Base-by-base conservation (phyloP, 2,113 vertebrate genomes). In the Alosa alosa region DNA sequence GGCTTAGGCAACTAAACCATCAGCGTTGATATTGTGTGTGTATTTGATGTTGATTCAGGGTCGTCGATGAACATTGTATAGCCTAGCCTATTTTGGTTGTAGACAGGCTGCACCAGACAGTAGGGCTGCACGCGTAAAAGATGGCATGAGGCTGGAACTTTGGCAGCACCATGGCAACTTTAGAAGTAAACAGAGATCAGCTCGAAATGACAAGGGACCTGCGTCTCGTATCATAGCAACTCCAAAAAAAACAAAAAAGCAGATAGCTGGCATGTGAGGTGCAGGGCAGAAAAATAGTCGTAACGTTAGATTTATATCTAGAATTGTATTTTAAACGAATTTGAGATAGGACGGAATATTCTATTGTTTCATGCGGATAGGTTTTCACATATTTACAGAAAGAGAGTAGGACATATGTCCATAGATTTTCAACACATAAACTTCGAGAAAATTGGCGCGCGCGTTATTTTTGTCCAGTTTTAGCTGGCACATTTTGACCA, bases 221-320 rank as follows among this genome's bases (percentile, higher is more conserved):
- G 87, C 82, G 50, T 85, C 81, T 82, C 0, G 89, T 93, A 88
- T 85, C 93, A 45, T 86, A 90, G 93, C 90, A 89, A 93, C 91
- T 86, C 18, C 44, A 84, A 86, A 87, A 87, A 89, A 78, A 87
- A 88, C 72, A 41, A 78, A 78, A 39, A 20, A 0, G 10, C 9
- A 41, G 31, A 39, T 36, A 78, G 72, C 72, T 39, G 72, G 72
- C 31, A 39, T 39, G 72, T 39, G 1, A 78, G 15, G 36, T 39
- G 72, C 39, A 78, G 36, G 36, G 72, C 10, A 39, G 72, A 15
- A 6, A 25, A 13, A 31, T 75, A 25, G 31, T 31, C 25, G 31
- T 36, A 31, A 31, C 31, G 31, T 31, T 31, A 78, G 31, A 78
- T 78, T 11, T 41, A 78, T 10, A 36, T 13, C 11, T 78, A 39